phyloP scores from a whole-genome alignment of 1,140 invertebrate species.

The Belonocnema kinseyi region DNA sequence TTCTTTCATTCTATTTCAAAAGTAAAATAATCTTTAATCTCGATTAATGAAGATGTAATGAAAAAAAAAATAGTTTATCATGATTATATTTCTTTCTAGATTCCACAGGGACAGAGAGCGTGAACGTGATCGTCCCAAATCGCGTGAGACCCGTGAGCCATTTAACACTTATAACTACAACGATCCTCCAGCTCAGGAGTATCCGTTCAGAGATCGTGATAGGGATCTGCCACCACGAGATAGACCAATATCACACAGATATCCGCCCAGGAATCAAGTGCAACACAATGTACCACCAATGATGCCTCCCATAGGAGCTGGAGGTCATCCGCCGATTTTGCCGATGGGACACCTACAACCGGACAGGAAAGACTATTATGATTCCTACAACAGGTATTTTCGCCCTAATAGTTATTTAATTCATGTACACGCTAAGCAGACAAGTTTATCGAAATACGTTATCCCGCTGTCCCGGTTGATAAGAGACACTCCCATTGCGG shows the following conservation, averaged over 20 bases:
- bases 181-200: conserved; percentile 65
- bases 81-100: conserved; percentile 56
- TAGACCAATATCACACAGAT: conserved; percentile 58
- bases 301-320: conserved; percentile 57
- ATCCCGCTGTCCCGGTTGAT: conserved; percentile 1
- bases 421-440: conserved; percentile 68
- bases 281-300: conserved; percentile 63
- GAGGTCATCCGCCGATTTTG: conserved; percentile 63
- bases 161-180: conserved; percentile 68
- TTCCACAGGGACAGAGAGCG: conserved; percentile 71
- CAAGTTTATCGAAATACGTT: conserved; percentile 50
- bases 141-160: conserved; percentile 63
- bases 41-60: background rate
- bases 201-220: conserved; percentile 71
- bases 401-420: conserved; percentile 74
- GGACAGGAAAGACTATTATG: conserved; percentile 77
- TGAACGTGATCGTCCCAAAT: conserved; percentile 67
- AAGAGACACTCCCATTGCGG: conserved; percentile 23
- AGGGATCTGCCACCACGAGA: conserved; percentile 65
- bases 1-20: too few relatives aligned
- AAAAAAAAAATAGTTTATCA: conserved; percentile 20
- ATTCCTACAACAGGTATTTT: conserved; percentile 77
- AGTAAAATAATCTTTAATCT: too few relatives aligned
- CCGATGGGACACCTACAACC: conserved; percentile 69
- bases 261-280: conserved; percentile 63